Conservation (phyloP, 2,888 invertebrate genomes). For the Kuschelorhynchus macadamiae region DNA sequence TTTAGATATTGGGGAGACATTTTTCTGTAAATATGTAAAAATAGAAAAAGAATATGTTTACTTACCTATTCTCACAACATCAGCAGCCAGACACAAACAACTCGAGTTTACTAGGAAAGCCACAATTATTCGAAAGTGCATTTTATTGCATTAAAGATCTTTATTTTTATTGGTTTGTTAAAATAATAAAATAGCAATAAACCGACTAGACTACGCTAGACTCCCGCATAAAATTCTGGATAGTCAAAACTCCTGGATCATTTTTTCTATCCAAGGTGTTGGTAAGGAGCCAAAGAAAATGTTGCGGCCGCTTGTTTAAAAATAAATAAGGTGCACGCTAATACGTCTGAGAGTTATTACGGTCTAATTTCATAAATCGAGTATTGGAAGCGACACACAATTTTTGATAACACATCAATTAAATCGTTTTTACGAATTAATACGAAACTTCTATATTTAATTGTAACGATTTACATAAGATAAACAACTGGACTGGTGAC, state of each 20-base stretch:
- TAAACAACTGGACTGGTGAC: too few relatives aligned
- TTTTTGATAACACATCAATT: not conserved
- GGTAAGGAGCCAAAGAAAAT: slow-evolving; percentile 37
- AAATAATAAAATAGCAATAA: slow-evolving; percentile 19
- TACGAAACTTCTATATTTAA: too few relatives aligned
- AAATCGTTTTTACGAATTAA: not conserved
- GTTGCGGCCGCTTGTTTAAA: slow-evolving; percentile 34
- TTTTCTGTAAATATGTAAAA: too few relatives aligned
- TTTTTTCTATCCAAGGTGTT: slow-evolving; percentile 29
- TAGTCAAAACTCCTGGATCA: slow-evolving; percentile 15
- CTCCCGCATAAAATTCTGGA: slow-evolving; percentile 15
- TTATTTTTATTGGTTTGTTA: too few relatives aligned
- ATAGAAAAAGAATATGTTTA: too few relatives aligned
- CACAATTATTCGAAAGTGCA: too few relatives aligned
- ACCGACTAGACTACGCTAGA: slow-evolving; percentile 7
- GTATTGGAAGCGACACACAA: not conserved
- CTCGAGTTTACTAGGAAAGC: too few relatives aligned
- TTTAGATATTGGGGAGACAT: too few relatives aligned
- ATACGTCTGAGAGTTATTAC: slow-evolving; percentile 11
- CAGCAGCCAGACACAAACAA: slow-evolving; percentile 35
- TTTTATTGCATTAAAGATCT: too few relatives aligned
- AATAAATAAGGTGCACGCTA: slow-evolving; percentile 33
- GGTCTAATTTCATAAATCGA: not conserved
- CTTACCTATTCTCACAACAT: slow-evolving; percentile 34
- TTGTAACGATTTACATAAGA: too few relatives aligned